Conservation (phyloP, 2,888 invertebrate species). For the Formica aserva region DNA sequence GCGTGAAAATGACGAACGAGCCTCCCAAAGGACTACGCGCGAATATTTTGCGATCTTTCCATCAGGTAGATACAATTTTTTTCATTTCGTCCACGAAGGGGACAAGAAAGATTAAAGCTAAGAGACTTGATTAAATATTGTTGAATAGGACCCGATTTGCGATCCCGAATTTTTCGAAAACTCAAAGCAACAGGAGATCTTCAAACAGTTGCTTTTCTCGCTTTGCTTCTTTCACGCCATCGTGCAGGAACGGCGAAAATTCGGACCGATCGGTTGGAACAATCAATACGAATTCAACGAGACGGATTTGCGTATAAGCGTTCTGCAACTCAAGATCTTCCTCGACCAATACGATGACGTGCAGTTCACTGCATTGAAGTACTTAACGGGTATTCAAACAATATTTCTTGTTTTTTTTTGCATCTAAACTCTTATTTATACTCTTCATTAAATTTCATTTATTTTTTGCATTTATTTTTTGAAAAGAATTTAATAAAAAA, state of each 20-base stretch:
- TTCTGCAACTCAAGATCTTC: constrained; percentile 95
- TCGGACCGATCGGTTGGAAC: constrained; percentile 98
- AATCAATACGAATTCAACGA: constrained; percentile 98
- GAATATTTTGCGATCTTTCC: constrained; percentile 93
- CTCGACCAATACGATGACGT: constrained; percentile 94
- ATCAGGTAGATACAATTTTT: constrained; percentile 85
- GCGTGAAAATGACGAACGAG: constrained; percentile 98
- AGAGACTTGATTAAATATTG: neutral
- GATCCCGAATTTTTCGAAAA: constrained; percentile 95
- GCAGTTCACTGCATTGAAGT: constrained; percentile 94
- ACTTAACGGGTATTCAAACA: constrained; percentile 88
- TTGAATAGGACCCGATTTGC: constrained; percentile 91
- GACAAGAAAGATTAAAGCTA: neutral
- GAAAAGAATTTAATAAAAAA: neutral
- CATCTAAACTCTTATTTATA: neutral
- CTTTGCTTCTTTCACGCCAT: constrained; percentile 98
- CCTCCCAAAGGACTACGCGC: constrained; percentile 96
- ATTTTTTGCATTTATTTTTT: neutral
- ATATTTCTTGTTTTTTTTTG: neutral
- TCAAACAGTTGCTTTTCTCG: constrained; percentile 94
- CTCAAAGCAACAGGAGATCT: constrained; percentile 91
- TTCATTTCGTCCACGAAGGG: neutral
- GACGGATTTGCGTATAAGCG: constrained; percentile 96
- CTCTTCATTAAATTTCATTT: neutral
- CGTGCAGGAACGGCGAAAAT: constrained; percentile 95